Base-by-base conservation (phyloP, 2,797 vertebrate genomes). In the Sarcophilus harrisii region DNA sequence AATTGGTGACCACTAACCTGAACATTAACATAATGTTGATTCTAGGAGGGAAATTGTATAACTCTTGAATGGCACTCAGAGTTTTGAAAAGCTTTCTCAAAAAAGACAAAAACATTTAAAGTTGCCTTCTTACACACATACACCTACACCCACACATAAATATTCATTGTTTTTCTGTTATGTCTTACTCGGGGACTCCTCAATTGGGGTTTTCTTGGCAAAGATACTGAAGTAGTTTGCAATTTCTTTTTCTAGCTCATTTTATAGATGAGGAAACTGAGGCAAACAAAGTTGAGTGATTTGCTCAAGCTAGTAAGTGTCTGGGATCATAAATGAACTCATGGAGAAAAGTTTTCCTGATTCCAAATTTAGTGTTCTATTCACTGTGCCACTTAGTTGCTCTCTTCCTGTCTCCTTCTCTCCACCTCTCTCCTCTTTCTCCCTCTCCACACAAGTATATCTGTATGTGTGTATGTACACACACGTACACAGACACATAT, bases 1-100 rank as follows among this genome's bases (percentile, higher is more conserved):
- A 94, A 95, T 93, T 57, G 95, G 95, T 87, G 92, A 94, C 92
- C 81, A 24, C 93, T 27, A 32, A 59, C 92, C 95, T 96, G 95
- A 95, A 95, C 49, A 92, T 95, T 93, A 96, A 96, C 96, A 94
- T 60, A 57, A 55, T 52, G 81, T 90, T 54, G 94, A 24, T 57
- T 54, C 92, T 32, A 81, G 57, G n/a, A 81, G 52, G n/a, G 90
- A 2, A 21, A 11, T 57, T 90, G 91, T 57, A 32, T 73, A 62
- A 94, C 93, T 59, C 94, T 45, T 57, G 52, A 66, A 49, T 16
- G 32, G 92, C 90, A 95, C 58, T 55, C 21, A 30, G 49, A 62
- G 13, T 95, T 45, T 87, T 91, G 62, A 55, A 4, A 11, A 96
- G 91, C 57, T 92, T 91, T 93, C 93, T 55, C 30, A 45, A 18